Evolutionary conservation across 1,140 invertebrate genomes (phyloP).

Genomic region (Zophobas atratus): DNA sequence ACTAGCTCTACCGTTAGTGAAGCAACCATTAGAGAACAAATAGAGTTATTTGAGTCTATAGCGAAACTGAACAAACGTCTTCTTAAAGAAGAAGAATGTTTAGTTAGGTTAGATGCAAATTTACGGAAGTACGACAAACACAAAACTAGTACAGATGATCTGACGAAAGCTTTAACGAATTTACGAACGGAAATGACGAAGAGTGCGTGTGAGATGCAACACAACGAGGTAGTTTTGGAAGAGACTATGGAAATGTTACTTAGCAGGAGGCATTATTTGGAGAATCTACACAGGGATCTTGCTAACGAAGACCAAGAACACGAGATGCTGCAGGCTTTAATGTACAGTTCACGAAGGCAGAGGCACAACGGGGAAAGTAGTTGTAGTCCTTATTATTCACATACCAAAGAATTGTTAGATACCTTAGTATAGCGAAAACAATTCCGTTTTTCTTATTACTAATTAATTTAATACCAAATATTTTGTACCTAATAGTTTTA

Average conservation of each 20-base stretch:
- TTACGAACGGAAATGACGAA: constrained; percentile 72
- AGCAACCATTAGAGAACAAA: constrained; percentile 70
- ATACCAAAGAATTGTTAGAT: constrained; percentile 68
- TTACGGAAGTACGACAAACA: constrained; percentile 77
- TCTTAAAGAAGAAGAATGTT: constrained; percentile 78
- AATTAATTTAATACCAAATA: constrained; percentile 65
- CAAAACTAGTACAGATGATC: constrained; percentile 72
- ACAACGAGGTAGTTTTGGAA: constrained; percentile 74
- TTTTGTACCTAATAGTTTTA: constrained; percentile 63
- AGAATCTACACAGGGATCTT: constrained; percentile 77
- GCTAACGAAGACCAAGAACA: constrained; percentile 75
- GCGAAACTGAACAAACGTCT: constrained; percentile 80
- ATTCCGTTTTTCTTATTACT: constrained; percentile 46
- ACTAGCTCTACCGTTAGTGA: constrained; percentile 64
- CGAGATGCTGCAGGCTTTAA: constrained; percentile 66
- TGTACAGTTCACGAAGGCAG: constrained; percentile 59
- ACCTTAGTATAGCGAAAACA: constrained; percentile 65
- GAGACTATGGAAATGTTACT: constrained; percentile 77
- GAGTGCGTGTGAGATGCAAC: constrained; percentile 77
- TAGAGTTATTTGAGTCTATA: constrained; percentile 80
- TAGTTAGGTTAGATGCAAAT: constrained; percentile 77
- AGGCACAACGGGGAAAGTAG: constrained; percentile 49
- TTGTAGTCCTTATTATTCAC: constrained; percentile 55
- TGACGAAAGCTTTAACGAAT: constrained; percentile 70
- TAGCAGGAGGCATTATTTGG: constrained; percentile 74